Evolutionary conservation across 2,797 vertebrate species (phyloP), one percentile per base, ranked within the genome.

Genomic region (Sebastes taczanowskii): DNA sequence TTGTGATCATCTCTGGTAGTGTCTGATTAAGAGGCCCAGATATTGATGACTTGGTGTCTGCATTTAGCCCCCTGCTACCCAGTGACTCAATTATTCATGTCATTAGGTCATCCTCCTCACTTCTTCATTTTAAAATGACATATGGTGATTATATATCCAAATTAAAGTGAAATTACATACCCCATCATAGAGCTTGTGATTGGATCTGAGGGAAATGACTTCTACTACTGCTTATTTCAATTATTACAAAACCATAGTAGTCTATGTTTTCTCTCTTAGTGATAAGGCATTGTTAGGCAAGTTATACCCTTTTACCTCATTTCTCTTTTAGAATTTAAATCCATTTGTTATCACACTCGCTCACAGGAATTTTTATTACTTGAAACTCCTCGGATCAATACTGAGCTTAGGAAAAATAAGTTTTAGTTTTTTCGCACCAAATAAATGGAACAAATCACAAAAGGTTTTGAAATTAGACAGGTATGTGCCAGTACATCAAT

Each of bases 11-110:
- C 20, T 78, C 74, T 84, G 52, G 34, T 77, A 60, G 59, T 29
- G 49, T 81, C 80, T 87, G 80, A 82, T 90, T 84, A 86, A 71
- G 38, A 75, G 42, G 22, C 56, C 14, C 22, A 53, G 60, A 77
- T 88, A 85, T 80, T 83, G 71, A 87, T 83, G 73, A 76, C 46
- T 82, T 56, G 14, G 80, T 82, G 78, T 86, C 81, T 83, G 66
- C 68, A 86, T 84, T 88, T 82, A 88, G 76, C 78, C 62, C 62
- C 59, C 53, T 73, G 74, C 67, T 71, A 64, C 42, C 29, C 22
- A 34, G 61, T 25, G 56, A 74, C 66, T 91, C 2, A 78, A 83
- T 90, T 88, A 85, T 87, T 86, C 59, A 88, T 79, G 70, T 78
- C 38, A 70, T 78, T 71, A 53, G 71, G 22, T 76, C 60, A 61